Base-by-base conservation (phyloP, 2,797 vertebrate genomes). In the Clamator glandarius region DNA sequence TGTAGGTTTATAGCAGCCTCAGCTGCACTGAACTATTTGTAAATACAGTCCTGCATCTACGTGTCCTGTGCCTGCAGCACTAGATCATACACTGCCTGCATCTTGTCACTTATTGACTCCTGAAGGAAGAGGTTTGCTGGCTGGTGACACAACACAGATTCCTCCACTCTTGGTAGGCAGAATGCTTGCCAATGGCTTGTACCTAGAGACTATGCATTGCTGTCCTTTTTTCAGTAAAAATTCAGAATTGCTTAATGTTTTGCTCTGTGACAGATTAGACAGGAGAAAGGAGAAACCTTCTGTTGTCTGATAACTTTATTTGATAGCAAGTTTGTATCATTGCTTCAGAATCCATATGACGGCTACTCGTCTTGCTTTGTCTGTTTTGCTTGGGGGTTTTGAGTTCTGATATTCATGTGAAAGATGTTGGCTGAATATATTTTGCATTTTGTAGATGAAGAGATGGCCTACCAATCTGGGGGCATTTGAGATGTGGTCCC, bases 31-130 rank as follows among this genome's bases (percentile, higher is more conserved):
- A 92, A 76, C 23, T 59, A 75, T 36, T 75, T 87, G 87, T 84
- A 86, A 93, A 89, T 66, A 35, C 44, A 63, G 18, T 81, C 35
- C 79, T 81, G 62, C 59, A 59, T 81, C 66, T 87, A 14, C 48
- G 21, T n/a, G 23, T 69, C 62, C 35, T 83, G 51, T 81, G 89
- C 93, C 94, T 86, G 90, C 89, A 94, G 89, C 84, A 23, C 35
- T 75, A 18, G 35, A 78, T 84, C 25, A 80, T 81, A 62, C 50
- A 23, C 62, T 0, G 1, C 84, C 87, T 94, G 66, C 46, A 42
- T 73, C 91, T 44, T 96, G 76, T 91, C 89, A 59, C 62, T 90
- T 83, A 42, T 0, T 66, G 3, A 1, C 46, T 95, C 64, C 72
- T 58, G 64, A 68, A 84, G 48, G 54, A 95, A 83, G 36, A 13